phyloP scores from a whole-genome alignment of 1,140 invertebrate species.

The Aphidius gifuensis region DNA sequence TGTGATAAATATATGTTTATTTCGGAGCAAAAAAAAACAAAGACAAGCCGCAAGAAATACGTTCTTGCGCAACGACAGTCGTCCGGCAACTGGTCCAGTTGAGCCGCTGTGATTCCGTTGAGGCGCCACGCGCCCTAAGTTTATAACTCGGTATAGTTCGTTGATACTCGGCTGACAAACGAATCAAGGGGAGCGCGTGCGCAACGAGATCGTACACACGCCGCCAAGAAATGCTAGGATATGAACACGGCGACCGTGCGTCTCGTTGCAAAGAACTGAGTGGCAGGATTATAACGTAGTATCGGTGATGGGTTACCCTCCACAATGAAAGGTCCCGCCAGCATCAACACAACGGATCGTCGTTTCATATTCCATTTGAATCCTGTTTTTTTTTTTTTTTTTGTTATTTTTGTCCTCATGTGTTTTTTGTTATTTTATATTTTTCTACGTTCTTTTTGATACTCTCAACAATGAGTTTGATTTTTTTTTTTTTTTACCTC shows the following conservation, averaged over 20 bases:
- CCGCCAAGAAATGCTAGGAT: neutral
- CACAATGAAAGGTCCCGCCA: conserved; percentile 34
- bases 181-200: conserved; percentile 21
- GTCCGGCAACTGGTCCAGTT: conserved; percentile 41
- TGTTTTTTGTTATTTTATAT: neutral
- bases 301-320: conserved; percentile 30
- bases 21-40: neutral
- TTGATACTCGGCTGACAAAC: conserved; percentile 16
- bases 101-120: conserved; percentile 39
- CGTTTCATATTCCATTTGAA: conserved; percentile 40
- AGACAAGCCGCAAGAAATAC: conserved; percentile 6
- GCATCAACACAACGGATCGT: conserved; percentile 34
- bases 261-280: conserved; percentile 31
- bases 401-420: neutral
- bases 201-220: conserved; percentile 23
- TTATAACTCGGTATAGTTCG: conserved; percentile 27
- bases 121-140: conserved; percentile 47
- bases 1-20: too few relatives aligned
- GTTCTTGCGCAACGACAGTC: conserved; percentile 37
- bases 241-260: conserved; percentile 7
- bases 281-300: conserved; percentile 36
- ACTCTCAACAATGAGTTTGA: too few relatives aligned
- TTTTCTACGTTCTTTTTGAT: too few relatives aligned
- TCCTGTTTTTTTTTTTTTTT: conserved; percentile 25
- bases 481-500: too few relatives aligned